Conservation (phyloP, 2,113 vertebrate species). For the Gnathonemus echidnorhynchus region DNA sequence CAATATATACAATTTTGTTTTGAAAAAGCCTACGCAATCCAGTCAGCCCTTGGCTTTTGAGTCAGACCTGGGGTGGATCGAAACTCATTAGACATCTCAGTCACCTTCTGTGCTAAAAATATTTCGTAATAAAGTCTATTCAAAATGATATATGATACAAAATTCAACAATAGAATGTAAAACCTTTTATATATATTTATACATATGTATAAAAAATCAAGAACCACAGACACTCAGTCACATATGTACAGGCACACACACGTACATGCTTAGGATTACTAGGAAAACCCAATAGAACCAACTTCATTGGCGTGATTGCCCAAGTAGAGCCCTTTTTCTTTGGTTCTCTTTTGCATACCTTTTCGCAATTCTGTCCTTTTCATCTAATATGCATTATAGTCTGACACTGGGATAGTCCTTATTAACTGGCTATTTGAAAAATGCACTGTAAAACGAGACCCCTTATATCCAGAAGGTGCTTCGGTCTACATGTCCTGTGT, state of each 20-base stretch:
- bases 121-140: background rate
- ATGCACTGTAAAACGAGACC: background rate
- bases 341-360: background rate
- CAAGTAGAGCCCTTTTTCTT: background rate
- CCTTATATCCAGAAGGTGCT: background rate
- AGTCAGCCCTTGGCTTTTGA: background rate
- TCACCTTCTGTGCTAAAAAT: background rate
- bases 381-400: background rate
- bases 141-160: slow-evolving; percentile 4
- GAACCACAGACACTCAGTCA: background rate
- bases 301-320: background rate
- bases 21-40: background rate
- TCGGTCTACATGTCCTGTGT: background rate
- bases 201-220: slow-evolving; percentile 21
- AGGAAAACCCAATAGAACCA: background rate
- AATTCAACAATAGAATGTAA: slow-evolving; percentile 1
- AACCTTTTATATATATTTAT: slow-evolving; percentile 10
- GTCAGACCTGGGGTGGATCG: background rate
- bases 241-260: background rate
- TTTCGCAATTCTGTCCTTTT: background rate
- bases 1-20: slow-evolving; percentile 64
- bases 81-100: background rate
- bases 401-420: background rate
- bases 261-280: background rate
- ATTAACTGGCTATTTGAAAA: background rate